Evolutionary conservation across 2,888 invertebrate genomes (phyloP).

Genomic region (Amphipyra berbera): DNA sequence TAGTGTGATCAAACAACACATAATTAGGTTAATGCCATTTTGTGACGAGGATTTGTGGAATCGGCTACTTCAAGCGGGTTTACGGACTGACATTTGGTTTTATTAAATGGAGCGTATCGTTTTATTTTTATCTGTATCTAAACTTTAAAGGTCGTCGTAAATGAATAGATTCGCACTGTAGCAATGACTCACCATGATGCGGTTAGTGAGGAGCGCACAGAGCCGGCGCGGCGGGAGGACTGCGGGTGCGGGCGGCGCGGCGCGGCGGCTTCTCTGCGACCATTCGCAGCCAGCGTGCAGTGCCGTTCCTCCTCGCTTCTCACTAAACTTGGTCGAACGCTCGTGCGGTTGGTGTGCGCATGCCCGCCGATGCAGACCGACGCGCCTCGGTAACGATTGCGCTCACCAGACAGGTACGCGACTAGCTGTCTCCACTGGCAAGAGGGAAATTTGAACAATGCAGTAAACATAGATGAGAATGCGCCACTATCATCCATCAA

Average conservation of each 20-base stretch:
- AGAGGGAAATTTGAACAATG: slow-evolving; percentile 85
- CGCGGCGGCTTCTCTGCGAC: slow-evolving; percentile 71
- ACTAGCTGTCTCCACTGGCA: slow-evolving; percentile 85
- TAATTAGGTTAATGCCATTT: slow-evolving; percentile 70
- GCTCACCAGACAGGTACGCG: slow-evolving; percentile 83
- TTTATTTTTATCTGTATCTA: slow-evolving; percentile 68
- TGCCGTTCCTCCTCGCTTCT: slow-evolving; percentile 82
- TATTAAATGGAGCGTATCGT: slow-evolving; percentile 62
- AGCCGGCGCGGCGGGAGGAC: slow-evolving; percentile 86
- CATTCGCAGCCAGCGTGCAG: slow-evolving; percentile 76
- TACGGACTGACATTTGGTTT: slow-evolving; percentile 48
- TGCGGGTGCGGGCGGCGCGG: slow-evolving; percentile 84
- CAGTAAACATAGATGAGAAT: slow-evolving; percentile 73
- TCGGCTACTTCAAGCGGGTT: slow-evolving; percentile 24
- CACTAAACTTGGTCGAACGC: slow-evolving; percentile 74
- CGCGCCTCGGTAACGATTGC: slow-evolving; percentile 87
- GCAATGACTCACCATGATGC: slow-evolving; percentile 89
- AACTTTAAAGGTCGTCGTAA: slow-evolving; percentile 76
- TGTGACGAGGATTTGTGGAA: slow-evolving; percentile 37
- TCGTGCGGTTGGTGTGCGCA: slow-evolving; percentile 79
- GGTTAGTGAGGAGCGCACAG: slow-evolving; percentile 84
- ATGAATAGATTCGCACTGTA: slow-evolving; percentile 85
- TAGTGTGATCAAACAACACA: slow-evolving; percentile 63
- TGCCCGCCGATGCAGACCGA: slow-evolving; percentile 87
- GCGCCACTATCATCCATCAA: slow-evolving; percentile 66